These are phyloP conservation scores for Rhamphomyia laevipes DNA, from an alignment of 2,888 invertebrate genomes.

Conservation along the genomic window DNA sequence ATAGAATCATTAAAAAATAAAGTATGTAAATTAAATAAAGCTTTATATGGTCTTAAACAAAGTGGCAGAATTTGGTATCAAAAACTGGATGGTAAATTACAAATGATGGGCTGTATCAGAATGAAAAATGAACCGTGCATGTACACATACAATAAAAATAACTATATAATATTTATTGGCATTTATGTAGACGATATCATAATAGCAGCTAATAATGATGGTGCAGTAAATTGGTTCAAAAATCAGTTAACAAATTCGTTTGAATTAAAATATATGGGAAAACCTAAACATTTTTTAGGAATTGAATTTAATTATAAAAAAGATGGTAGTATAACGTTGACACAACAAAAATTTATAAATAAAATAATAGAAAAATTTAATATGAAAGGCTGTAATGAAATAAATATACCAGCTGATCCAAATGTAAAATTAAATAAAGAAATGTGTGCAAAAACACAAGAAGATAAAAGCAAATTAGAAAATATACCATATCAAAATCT, in stretches of 20 bases:
- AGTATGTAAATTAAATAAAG: conserved; percentile 1
- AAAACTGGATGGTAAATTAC: background rate
- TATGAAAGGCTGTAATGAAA: conserved; percentile 4
- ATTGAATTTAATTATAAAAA: background rate
- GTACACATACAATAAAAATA: background rate
- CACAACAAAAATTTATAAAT: background rate
- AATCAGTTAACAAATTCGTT: background rate
- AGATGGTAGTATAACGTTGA: background rate
- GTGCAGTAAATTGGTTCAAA: background rate
- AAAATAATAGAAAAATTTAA: conserved; percentile 2
- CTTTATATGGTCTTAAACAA: conserved; percentile 4
- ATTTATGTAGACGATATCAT: background rate
- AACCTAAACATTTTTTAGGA: background rate
- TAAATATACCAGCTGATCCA: background rate
- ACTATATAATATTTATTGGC: background rate
- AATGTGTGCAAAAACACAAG: background rate
- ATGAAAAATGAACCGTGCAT: background rate
- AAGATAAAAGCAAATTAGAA: conserved; percentile 2
- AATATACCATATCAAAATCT: conserved; percentile 10
- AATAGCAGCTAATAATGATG: background rate
- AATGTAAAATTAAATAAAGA: background rate
- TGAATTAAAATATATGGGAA: background rate
- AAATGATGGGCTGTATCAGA: background rate
- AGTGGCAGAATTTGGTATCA: conserved; percentile 1
- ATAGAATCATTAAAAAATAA: background rate